These are phyloP conservation scores for Rhodeus uyekii DNA, from an alignment of 2,797 vertebrate genomes.

Conservation along the genomic window DNA sequence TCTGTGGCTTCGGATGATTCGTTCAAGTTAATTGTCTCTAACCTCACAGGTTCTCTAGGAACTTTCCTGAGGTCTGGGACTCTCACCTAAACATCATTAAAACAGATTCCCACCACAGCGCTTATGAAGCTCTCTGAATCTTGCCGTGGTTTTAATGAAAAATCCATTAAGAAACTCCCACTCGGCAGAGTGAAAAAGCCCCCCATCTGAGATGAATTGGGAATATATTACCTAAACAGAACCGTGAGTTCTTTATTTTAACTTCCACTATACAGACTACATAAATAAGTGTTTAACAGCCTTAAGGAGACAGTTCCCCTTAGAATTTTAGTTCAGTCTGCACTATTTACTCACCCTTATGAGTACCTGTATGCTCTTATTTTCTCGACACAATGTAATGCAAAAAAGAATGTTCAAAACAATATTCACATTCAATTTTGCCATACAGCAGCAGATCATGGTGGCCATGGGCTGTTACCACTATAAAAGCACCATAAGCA, in stretches of 20 bases:
- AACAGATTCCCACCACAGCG: conserved; percentile 67
- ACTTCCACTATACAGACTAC: neutral
- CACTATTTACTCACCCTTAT: neutral
- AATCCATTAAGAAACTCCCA: conserved; percentile 63
- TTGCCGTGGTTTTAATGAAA: conserved; percentile 72
- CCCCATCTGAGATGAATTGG: neutral
- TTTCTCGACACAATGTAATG: neutral
- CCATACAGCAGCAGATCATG: neutral
- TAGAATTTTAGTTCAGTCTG: neutral
- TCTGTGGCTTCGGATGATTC: conserved; percentile 62
- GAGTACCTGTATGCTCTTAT: neutral
- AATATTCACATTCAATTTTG: neutral
- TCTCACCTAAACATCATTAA: conserved; percentile 69
- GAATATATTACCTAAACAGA: conserved; percentile 13
- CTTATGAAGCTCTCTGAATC: conserved; percentile 57
- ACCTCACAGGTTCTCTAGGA: conserved; percentile 61
- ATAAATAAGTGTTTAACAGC: conserved; percentile 3
- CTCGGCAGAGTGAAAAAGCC: conserved; percentile 55
- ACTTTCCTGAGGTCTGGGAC: conserved; percentile 64
- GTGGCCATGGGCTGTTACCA: too few species aligned
- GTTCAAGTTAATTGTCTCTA: conserved; percentile 72
- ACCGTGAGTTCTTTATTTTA: neutral
- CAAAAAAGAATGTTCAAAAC: neutral
- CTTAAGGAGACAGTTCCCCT: neutral
- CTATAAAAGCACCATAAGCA: neutral